A percentile compares a stretch with the other conserved stretches of the same genome.
phyloP scores from a whole-genome alignment of 1,140 invertebrate species.

The Orchestia grillus region DNA sequence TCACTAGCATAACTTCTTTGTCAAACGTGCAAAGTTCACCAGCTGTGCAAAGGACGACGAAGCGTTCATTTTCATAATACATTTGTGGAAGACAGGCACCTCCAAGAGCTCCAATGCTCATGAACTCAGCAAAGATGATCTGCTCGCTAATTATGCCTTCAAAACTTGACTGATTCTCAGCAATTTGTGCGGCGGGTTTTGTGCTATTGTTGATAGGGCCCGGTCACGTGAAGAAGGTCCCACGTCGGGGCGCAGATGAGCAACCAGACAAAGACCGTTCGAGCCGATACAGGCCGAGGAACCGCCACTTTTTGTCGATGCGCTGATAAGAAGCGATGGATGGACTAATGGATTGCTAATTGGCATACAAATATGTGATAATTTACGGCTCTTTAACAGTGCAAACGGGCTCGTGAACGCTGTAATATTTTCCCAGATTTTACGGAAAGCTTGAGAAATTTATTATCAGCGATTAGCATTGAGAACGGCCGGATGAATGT shows the following conservation, averaged over 20 bases:
- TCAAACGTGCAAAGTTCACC: slow-evolving; percentile 12
- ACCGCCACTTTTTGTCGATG: slow-evolving; percentile 52
- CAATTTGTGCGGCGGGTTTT: slow-evolving; percentile 54
- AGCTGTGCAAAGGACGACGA: slow-evolving; percentile 24
- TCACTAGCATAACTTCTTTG: slow-evolving; percentile 2
- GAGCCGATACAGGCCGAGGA: background rate
- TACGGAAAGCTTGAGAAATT: slow-evolving; percentile 43
- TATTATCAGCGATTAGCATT: slow-evolving; percentile 52
- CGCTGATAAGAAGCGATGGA: slow-evolving; percentile 55
- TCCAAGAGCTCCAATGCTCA: slow-evolving; percentile 37
- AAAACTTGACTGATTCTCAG: slow-evolving; percentile 33
- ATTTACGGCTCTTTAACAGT: slow-evolving; percentile 54
- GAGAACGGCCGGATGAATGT: slow-evolving; percentile 35
- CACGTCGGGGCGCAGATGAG: background rate
- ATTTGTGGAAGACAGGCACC: slow-evolving; percentile 39
- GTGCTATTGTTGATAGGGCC: slow-evolving; percentile 43
- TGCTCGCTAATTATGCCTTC: slow-evolving; percentile 53
- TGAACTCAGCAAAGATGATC: slow-evolving; percentile 50
- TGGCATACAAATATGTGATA: slow-evolving; percentile 56
- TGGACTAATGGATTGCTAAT: slow-evolving; percentile 56
- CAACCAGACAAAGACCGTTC: slow-evolving; percentile 1
- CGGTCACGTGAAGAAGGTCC: slow-evolving; percentile 38
- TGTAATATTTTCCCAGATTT: slow-evolving; percentile 40
- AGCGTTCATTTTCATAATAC: slow-evolving; percentile 51
- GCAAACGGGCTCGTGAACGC: slow-evolving; percentile 39